A percentile compares a stretch with the other conserved stretches of the same genome.
Evolutionary conservation across 2,797 vertebrate genomes (phyloP).

Genomic region (Apodemus agrarius): DNA sequence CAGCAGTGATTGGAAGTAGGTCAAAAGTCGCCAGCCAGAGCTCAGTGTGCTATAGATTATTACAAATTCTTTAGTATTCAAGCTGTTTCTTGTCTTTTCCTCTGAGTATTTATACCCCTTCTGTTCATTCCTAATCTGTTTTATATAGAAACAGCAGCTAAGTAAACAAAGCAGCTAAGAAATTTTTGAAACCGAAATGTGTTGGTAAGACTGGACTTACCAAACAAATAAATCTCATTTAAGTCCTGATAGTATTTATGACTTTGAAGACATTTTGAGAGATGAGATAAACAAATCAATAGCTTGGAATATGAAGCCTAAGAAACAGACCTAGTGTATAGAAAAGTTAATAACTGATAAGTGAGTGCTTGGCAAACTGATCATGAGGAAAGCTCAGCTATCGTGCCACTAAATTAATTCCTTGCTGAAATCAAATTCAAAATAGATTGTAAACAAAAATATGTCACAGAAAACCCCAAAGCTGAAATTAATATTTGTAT

Average conservation of each 20-base stretch:
- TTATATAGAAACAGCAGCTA: neutral
- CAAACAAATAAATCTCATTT: neutral
- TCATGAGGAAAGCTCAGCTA: neutral
- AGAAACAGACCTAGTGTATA: neutral
- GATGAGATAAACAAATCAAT: constrained; percentile 40
- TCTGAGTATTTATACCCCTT: neutral
- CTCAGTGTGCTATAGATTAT: neutral
- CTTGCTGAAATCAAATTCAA: neutral
- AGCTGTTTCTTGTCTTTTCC: neutral
- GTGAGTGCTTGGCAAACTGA: neutral
- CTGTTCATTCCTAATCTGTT: neutral
- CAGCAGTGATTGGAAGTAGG: neutral
- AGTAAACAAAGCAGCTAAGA: neutral
- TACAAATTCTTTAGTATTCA: neutral
- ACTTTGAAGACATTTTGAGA: constrained; percentile 7
- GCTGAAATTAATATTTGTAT: neutral
- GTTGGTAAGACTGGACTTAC: neutral
- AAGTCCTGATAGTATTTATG: neutral
- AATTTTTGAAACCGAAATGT: neutral
- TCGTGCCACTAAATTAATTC: neutral
- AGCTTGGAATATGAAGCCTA: neutral
- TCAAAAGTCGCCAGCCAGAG: neutral
- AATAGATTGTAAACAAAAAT: neutral
- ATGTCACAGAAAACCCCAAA: neutral
- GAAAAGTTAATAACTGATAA: neutral